Base-by-base conservation (phyloP, 2,113 vertebrate genomes). In the Platichthys stellatus region DNA sequence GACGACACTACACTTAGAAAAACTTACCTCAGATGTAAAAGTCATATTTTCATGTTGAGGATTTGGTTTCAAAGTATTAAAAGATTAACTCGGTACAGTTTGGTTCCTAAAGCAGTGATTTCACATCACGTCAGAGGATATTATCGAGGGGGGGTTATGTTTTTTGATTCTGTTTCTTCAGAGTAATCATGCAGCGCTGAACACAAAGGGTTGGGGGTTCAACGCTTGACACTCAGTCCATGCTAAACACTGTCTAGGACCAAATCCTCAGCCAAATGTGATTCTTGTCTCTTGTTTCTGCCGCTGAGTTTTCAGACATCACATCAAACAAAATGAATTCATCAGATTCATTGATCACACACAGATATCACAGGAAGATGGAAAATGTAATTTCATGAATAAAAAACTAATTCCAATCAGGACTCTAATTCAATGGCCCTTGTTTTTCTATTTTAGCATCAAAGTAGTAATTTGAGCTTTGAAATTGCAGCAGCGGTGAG, bases 271-370 rank as follows among this genome's bases (percentile, higher is more conserved):
- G 43, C 21, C 54, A 1, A 1, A 2, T 62, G 89, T 82, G 88
- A 89, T 76, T 90, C 86, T 90, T 82, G 72, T 90, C 89, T 90
- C 88, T 84, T 72, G 49, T 84, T 88, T 91, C 89, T 86, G 81
- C 74, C 74, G 60, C 26, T 54, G 15, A 72, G 2, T 31, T 4
- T 38, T 60, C 4, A 56, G 40, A 45, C 23, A 5, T 21, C 0
- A 62, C 47, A 51, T 1, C 11, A 13, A 64, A 31, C 9, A 8
- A 62, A 35, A 67, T 1, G 6, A 18, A 15, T 9, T 4, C 31
- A 31, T 31, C 38, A 21, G 38, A 28, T 12, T 45, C 1, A n/a
- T 21, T 76, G 8, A 17, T 4, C 20, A 58, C 54, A 47, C 31
- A 57, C 47, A 57, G 65, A 72, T 17, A 38, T 45, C 35, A 38